A percentile compares a stretch with the other conserved stretches of the same genome.
Evolutionary conservation across 2,113 vertebrate species (phyloP).

Genomic region (Eleginops maclovinus): DNA sequence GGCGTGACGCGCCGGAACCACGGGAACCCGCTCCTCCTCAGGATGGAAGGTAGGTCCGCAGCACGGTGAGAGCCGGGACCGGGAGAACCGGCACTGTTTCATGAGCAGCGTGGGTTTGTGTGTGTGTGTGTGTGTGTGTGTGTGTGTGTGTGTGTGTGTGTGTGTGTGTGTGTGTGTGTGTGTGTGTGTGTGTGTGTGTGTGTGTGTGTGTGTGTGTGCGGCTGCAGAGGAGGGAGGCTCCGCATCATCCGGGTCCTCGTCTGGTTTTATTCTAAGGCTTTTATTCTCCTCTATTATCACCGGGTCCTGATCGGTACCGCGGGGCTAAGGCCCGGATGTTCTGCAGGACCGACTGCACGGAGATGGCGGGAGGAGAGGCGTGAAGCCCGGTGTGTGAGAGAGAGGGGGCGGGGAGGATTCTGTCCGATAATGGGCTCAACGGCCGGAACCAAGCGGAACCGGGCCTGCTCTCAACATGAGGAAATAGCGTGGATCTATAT

Average conservation of each 20-base stretch:
- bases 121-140: too few relatives aligned
- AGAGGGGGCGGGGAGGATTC: neutral
- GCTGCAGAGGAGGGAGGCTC: too few relatives aligned
- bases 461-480: neutral
- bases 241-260: too few relatives aligned
- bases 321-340: neutral
- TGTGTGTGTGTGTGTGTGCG: too few relatives aligned
- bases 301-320: rapidly evolving
- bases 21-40: conserved; percentile 64
- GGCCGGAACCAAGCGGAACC: neutral
- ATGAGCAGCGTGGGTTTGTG: too few relatives aligned
- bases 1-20: conserved; percentile 71
- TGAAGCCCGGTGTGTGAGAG: neutral
- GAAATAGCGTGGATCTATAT: neutral
- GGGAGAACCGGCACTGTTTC: too few relatives aligned
- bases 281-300: neutral
- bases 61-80: too few relatives aligned
- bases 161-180: too few relatives aligned
- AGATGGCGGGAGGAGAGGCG: neutral
- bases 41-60: conserved; percentile 79
- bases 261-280: too few relatives aligned
- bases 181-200: too few relatives aligned
- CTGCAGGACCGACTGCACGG: neutral
- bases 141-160: too few relatives aligned
- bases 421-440: conserved; percentile 52